Base-by-base conservation (phyloP, 2,797 vertebrate genomes). In the Sus cebifrons region DNA sequence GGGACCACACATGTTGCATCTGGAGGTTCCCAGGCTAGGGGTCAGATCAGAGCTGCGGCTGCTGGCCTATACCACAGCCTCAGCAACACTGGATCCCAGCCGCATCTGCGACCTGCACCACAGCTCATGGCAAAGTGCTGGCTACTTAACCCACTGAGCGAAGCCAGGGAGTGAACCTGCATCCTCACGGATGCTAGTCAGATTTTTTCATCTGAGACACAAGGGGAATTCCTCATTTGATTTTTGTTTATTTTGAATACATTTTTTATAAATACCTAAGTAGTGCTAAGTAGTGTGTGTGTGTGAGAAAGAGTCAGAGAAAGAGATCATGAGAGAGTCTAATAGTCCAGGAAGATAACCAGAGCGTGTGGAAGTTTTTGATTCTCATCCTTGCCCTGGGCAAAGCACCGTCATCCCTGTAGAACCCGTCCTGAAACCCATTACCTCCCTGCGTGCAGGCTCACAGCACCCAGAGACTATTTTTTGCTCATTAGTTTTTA, bases 371-470 rank as follows among this genome's bases (percentile, higher is more conserved):
- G 56, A 68, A 17, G 7, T 25, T 73, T 71, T 54, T 44, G 18
- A 54, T 87, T n/a, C 29, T 40, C 54, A 9, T 40, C 52, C 36
- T 49, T 86, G 18, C 32, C 44, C 27, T 71, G 18, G 14, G 17
- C 25, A 29, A 5, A 64, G 17, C 8, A 10, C 67, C n/a, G 1
- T 27, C 11, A 20, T 44, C 40, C 25, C 40, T 21, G 1, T 10
- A 0, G 13, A 4, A 0, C 86, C 36, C 1, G 1, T 52, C 6
- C 44, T 77, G 20, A 5, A 49, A 23, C 44, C 2, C 21, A 0
- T 29, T 20, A 10, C 60, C 32, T 64, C 17, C 18, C 49, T 77
- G 10, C 23, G 11, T 32, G n/a, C 1, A 36, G 25, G 44, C 54
- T 44, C 17, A 49, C n/a, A 23, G 17, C 52, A 56, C 11, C 12